Percentiles rank a stretch among this genome's conserved stretches.
Evolutionary conservation across 2,113 vertebrate species (phyloP).

Genomic region (Bubo blakistoni): DNA sequence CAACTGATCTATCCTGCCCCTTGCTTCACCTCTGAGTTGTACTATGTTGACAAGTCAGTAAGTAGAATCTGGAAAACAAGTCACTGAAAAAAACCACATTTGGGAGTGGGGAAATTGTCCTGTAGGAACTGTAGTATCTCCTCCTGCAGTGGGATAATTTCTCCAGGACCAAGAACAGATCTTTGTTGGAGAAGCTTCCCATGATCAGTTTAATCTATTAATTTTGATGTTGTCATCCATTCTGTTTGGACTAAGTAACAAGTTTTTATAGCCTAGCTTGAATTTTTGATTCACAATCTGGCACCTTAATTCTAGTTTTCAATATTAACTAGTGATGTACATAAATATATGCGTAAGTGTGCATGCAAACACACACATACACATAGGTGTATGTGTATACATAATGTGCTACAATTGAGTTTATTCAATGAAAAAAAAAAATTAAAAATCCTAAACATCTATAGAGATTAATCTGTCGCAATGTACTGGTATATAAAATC

Average conservation of each 20-base stretch:
- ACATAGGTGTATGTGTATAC: not conserved
- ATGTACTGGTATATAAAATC: not conserved
- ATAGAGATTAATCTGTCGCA: not conserved
- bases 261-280: not conserved
- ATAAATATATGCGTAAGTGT: not conserved
- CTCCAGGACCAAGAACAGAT: not conserved
- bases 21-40: not conserved
- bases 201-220: not conserved
- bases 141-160: not conserved
- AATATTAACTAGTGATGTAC: accelerated
- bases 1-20: not conserved
- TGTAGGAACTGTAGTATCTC: not conserved
- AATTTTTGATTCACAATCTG: not conserved
- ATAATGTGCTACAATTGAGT: not conserved
- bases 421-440: not conserved
- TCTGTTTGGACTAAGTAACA: not conserved
- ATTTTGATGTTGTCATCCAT: not conserved
- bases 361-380: not conserved
- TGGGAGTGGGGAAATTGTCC: not conserved
- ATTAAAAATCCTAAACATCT: not conserved
- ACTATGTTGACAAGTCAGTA: not conserved
- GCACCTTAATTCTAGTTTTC: not conserved
- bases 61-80: not conserved
- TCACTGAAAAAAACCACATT: not conserved
- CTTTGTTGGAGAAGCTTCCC: not conserved